These are phyloP conservation scores for Pachypanchax playfairii DNA, from an alignment of 2,113 vertebrate genomes.

Conservation along the genomic window DNA sequence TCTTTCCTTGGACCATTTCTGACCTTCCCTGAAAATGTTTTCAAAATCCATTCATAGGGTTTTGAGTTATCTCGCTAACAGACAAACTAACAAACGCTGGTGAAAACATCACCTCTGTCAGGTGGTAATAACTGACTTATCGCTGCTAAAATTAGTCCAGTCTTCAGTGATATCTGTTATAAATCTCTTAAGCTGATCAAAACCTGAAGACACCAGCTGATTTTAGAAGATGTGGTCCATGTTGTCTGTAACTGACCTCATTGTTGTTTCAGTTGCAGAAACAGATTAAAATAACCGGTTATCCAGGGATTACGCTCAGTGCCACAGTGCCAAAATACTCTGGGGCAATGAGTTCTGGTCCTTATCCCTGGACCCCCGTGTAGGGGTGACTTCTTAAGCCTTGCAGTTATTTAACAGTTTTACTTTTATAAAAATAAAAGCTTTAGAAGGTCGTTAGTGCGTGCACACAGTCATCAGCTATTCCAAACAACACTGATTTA, in stretches of 20 bases:
- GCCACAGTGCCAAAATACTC: background rate
- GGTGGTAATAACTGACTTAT: too few species aligned
- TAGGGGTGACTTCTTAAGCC: background rate
- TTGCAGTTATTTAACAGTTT: background rate
- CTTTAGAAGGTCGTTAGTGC: background rate
- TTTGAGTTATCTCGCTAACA: too few species aligned
- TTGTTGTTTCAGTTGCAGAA: background rate
- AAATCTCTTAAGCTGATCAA: too few species aligned
- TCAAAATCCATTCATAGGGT: too few species aligned
- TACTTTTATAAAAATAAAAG: background rate
- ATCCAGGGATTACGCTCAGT: background rate
- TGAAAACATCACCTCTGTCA: too few species aligned
- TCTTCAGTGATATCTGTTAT: too few species aligned
- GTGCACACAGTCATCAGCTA: background rate
- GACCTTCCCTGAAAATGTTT: too few species aligned
- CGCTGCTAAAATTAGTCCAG: too few species aligned
- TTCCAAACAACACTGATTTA: background rate
- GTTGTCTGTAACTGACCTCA: background rate
- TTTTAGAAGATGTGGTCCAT: conserved; percentile 8
- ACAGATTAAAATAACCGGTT: conserved; percentile 9
- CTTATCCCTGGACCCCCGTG: background rate
- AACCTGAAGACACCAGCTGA: conserved; percentile 25
- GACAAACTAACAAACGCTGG: too few species aligned
- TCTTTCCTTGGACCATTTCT: too few species aligned
- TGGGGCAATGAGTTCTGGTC: background rate